Evolutionary conservation across 2,888 invertebrate species (phyloP).

Genomic region (Octodonta nipae): DNA sequence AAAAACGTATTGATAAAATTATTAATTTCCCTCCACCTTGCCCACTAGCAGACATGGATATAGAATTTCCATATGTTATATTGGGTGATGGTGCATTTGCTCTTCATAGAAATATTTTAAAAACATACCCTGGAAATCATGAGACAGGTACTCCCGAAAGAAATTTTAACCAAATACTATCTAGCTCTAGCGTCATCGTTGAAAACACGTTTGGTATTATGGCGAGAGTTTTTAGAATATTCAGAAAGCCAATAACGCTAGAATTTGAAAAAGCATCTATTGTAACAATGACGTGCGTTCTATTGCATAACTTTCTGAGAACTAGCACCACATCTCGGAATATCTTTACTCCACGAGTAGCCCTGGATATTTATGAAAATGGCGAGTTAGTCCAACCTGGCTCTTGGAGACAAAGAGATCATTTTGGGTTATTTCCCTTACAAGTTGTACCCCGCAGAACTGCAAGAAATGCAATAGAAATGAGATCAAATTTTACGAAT

Average conservation of each 20-base stretch:
- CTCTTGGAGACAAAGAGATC: too few species aligned
- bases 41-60: not conserved
- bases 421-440: too few species aligned
- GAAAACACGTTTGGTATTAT: constrained; percentile 1
- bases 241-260: not conserved
- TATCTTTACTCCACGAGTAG: not conserved
- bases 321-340: not conserved
- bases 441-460: too few species aligned
- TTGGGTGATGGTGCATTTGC: constrained; percentile 1
- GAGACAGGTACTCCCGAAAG: not conserved
- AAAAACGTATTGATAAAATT: not conserved
- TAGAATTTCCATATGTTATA: not conserved
- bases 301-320: constrained; percentile 3
- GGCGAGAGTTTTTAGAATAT: constrained; percentile 1
- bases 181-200: not conserved
- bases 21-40: constrained; percentile 1
- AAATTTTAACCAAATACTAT: not conserved
- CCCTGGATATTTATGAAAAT: not conserved
- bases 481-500: too few species aligned
- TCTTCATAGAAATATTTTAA: not conserved
- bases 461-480: too few species aligned
- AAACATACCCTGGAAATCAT: constrained; percentile 1
- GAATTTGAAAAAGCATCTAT: not conserved
- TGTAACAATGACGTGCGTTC: not conserved
- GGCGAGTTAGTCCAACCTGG: too few species aligned